Percentiles rank a stretch among this genome's conserved stretches.
These are phyloP conservation scores for Carassius carassius DNA, from an alignment of 2,113 vertebrate genomes.

Conservation along the genomic window DNA sequence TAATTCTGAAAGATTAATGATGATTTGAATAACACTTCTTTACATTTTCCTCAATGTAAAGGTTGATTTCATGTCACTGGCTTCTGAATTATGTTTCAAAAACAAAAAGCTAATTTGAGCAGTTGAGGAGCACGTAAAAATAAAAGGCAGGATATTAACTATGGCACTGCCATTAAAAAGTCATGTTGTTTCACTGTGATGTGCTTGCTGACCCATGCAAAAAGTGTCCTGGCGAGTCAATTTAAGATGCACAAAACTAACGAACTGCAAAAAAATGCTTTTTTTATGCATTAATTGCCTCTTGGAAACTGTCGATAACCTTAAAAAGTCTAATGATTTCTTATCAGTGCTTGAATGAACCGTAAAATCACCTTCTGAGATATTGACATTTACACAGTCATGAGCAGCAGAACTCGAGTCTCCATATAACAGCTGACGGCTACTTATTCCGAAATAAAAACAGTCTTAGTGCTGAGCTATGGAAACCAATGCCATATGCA, in stretches of 20 bases:
- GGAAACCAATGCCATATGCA: constrained; percentile 71
- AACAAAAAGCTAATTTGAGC: constrained; percentile 38
- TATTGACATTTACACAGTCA: constrained; percentile 81
- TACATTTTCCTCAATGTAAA: not conserved
- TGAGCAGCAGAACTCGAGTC: constrained; percentile 71
- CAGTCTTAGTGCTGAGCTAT: constrained; percentile 70
- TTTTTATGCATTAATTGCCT: constrained; percentile 75
- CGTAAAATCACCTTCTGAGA: constrained; percentile 79
- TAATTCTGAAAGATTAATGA: constrained; percentile 45
- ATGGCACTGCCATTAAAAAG: constrained; percentile 46
- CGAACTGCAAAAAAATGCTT: constrained; percentile 69
- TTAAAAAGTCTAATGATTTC: constrained; percentile 81
- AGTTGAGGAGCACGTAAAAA: constrained; percentile 13
- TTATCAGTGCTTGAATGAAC: constrained; percentile 79
- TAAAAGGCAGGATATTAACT: constrained; percentile 55
- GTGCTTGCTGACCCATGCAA: constrained; percentile 73
- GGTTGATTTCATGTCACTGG: constrained; percentile 8
- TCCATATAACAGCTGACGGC: constrained; percentile 66
- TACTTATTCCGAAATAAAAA: constrained; percentile 62
- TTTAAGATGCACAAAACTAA: constrained; percentile 78
- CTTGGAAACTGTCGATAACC: constrained; percentile 72
- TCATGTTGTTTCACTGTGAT: constrained; percentile 55
- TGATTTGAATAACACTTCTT: constrained; percentile 20
- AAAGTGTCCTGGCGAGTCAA: constrained; percentile 73
- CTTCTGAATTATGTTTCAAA: constrained; percentile 32